These are phyloP conservation scores for Ceuthmochares aereus DNA, from an alignment of 2,113 vertebrate species.

Conservation along the genomic window DNA sequence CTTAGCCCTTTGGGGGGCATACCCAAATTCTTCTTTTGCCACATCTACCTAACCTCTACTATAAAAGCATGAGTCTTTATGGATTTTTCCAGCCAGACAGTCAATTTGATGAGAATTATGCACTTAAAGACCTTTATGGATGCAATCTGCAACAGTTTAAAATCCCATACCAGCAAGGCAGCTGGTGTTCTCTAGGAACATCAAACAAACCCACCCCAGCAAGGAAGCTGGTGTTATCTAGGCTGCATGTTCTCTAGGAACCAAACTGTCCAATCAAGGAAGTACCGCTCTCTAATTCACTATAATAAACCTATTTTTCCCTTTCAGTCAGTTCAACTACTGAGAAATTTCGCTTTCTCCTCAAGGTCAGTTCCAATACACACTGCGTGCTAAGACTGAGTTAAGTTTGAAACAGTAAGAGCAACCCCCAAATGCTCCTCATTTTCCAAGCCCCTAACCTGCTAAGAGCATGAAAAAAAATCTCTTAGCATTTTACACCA, in stretches of 20 bases:
- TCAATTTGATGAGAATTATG: neutral
- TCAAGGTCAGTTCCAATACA: neutral
- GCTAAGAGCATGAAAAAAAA: neutral
- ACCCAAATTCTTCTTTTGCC: neutral
- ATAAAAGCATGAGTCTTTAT: neutral
- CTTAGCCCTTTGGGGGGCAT: neutral
- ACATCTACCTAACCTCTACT: neutral
- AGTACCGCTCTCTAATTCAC: neutral
- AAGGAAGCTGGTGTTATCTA: neutral
- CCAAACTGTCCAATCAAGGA: neutral
- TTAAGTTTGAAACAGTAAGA: neutral
- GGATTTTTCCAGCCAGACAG: neutral
- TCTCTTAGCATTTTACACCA: neutral
- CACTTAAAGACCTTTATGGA: neutral
- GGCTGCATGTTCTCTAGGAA: neutral
- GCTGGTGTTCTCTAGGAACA: no score
- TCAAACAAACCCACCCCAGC: neutral
- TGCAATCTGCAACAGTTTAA: neutral
- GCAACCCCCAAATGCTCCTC: neutral
- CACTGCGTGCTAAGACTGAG: neutral
- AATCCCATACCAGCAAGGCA: neutral
- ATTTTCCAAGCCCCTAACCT: neutral
- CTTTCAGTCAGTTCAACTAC: neutral
- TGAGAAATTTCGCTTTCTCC: neutral
- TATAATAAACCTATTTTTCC: neutral